phyloP scores from a whole-genome alignment of 2,888 invertebrate genomes.

The Mechanitis messenoides region DNA sequence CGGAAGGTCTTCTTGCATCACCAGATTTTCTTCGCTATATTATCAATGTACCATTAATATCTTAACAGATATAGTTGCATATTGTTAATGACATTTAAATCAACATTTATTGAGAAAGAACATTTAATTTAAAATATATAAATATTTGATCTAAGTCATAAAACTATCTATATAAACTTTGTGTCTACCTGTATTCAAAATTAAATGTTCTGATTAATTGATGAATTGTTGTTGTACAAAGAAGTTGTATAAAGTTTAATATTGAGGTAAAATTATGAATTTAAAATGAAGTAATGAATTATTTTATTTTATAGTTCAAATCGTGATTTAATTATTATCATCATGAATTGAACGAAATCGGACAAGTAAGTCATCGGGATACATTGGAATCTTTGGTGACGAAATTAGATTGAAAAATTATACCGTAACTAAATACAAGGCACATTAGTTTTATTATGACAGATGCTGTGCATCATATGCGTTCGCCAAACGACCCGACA shows the following conservation, averaged over 20 bases:
- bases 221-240: neutral
- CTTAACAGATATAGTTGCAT: neutral
- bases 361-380: conserved; percentile 33
- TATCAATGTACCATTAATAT: conserved; percentile 33
- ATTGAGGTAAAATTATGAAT: no score
- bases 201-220: neutral
- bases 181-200: neutral
- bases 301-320: no score
- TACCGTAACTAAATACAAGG: conserved; percentile 43
- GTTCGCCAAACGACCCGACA: conserved; percentile 60
- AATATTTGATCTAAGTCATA: neutral
- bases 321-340: neutral
- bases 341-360: neutral
- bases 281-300: no score
- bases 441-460: conserved; percentile 57
- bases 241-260: no score
- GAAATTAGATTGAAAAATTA: conserved; percentile 40
- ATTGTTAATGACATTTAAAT: conserved; percentile 53
- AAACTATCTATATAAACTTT: neutral
- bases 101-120: conserved; percentile 25
- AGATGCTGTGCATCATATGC: conserved; percentile 50
- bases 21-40: conserved; percentile 88
- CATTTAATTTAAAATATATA: neutral
- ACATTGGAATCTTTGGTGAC: conserved; percentile 25
- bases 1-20: conserved; percentile 92